Conservation (phyloP, 2,888 invertebrate species). For the Lissonota sp. region DNA sequence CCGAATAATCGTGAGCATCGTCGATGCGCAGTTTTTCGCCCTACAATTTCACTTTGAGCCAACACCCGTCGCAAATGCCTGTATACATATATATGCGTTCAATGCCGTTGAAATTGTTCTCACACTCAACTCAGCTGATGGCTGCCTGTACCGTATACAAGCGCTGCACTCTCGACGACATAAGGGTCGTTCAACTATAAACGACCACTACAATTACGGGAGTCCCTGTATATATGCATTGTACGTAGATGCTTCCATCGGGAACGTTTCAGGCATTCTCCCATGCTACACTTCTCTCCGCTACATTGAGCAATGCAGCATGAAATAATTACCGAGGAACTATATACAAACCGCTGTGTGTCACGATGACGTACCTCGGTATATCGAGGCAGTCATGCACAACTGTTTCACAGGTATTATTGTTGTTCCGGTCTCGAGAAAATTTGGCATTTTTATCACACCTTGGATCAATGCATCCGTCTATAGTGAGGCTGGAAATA, state of each 20-base stretch:
- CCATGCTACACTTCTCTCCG: background rate
- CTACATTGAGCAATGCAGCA: background rate
- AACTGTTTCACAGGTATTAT: too few relatives aligned
- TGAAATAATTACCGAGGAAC: slow-evolving; percentile 31
- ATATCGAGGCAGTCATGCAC: too few relatives aligned
- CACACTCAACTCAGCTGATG: slow-evolving; percentile 1
- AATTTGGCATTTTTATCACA: too few relatives aligned
- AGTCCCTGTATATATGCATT: slow-evolving; percentile 15
- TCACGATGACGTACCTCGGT: too few relatives aligned
- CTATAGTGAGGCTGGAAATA: too few relatives aligned
- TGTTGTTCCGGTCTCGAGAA: too few relatives aligned
- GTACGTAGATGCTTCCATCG: slow-evolving; percentile 46
- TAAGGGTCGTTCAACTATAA: slow-evolving; percentile 81
- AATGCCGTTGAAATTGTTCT: slow-evolving; percentile 12
- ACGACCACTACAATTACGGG: slow-evolving; percentile 82
- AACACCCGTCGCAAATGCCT: too few relatives aligned
- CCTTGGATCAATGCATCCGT: too few relatives aligned
- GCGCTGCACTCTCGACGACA: slow-evolving; percentile 31
- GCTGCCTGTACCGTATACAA: slow-evolving; percentile 1
- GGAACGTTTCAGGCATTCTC: slow-evolving; percentile 32
- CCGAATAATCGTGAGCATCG: background rate
- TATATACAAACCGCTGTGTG: slow-evolving; percentile 19
- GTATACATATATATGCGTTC: too few relatives aligned
- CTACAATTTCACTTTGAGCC: too few relatives aligned
- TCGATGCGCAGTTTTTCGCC: background rate